Base-by-base conservation (phyloP, 30 jellyfish, hydroid and myxozoan species). In the Haliclystus octoradiatus region DNA sequence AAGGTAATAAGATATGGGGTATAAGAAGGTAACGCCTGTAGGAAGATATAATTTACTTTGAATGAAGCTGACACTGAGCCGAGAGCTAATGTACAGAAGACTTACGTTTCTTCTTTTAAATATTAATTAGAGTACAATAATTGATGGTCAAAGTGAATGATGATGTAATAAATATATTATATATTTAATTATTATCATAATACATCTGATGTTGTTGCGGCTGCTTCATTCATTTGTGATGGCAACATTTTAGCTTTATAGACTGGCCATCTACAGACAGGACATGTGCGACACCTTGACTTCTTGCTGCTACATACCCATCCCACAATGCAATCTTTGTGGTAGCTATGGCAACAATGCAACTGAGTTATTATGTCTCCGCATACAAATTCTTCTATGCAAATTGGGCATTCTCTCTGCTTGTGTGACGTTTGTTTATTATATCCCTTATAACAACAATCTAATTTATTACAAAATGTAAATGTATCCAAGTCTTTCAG, bases 251-350 rank as follows among this genome's bases (percentile, higher is more conserved):
- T 78, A 15, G 33, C 15, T 34, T 79, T 75, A 63, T 72, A 53
- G 26, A 85, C 91, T 22, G 98, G 98, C 93, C 93, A 81, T 29
- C 98, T 68, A 71, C 98, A 89, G 7, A 81, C 85, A 2, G 98
- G 98, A 64, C 98, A 89, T 65, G 76, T 72, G 57, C 34, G 47
- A 65, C 72, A 72, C 27, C 77, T 80, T 4, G 35, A 12, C 3
- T 53, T 70, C 26, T 27, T 33, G 13, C 93, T 82, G 29, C 61
- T 50, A 28, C 63, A 52, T 26, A 89, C 28, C 98, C 98, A 89
- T 30, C 65, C 68, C 13, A 67, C 84, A 49, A 81, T 74, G 76
- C 98, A 89, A 32, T 22, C 66, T 31, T 57, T 76, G 63, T 89
- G 98, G 49, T 80, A 89, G 81, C 73, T 65, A 71, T 89, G 98